These are phyloP conservation scores for Falco berigora DNA, from an alignment of 2,797 vertebrate genomes.

Conservation along the genomic window DNA sequence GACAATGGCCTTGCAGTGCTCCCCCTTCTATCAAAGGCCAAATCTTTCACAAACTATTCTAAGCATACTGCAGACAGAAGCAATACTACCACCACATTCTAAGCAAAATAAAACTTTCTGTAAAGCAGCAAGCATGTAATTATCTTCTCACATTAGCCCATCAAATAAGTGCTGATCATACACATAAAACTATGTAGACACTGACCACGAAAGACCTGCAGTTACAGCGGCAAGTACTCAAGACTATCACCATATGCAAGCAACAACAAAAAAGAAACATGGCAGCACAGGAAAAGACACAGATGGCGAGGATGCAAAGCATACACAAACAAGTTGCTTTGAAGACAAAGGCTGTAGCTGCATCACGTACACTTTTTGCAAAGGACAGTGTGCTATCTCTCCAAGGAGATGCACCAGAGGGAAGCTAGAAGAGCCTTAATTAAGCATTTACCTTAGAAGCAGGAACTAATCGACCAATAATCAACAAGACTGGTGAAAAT, in stretches of 20 bases:
- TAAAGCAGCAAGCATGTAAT: neutral
- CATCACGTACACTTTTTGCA: neutral
- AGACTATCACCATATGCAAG: neutral
- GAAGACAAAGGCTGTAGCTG: neutral
- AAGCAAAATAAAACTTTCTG: neutral
- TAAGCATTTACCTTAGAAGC: neutral
- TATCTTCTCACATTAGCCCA: neutral
- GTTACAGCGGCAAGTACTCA: neutral
- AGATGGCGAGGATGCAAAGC: neutral
- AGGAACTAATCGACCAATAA: neutral
- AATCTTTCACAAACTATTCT: neutral
- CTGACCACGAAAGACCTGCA: accelerated
- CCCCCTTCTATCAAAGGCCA: neutral
- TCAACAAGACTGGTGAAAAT: neutral
- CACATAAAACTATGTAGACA: neutral
- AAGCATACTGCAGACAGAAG: neutral
- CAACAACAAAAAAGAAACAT: neutral
- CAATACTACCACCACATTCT: neutral
- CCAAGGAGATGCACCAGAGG: neutral
- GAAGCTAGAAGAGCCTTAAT: neutral
- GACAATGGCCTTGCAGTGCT: neutral
- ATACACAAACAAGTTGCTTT: neutral
- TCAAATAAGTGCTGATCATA: neutral
- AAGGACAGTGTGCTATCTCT: neutral
- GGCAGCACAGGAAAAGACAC: neutral